phyloP scores from a whole-genome alignment of 2,888 invertebrate genomes.

The Drosophila nigritarsus region DNA sequence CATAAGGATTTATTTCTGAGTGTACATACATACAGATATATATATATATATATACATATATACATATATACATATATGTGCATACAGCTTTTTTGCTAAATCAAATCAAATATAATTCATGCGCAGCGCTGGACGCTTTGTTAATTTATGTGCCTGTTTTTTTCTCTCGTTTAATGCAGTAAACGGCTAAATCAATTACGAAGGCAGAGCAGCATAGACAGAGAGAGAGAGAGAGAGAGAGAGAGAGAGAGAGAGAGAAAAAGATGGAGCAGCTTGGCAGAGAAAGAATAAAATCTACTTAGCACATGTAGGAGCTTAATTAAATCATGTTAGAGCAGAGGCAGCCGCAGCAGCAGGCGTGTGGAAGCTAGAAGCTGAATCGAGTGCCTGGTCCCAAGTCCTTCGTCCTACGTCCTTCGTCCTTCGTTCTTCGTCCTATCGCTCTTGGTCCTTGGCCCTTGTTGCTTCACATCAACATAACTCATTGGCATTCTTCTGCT shows the following conservation, averaged over 20 bases:
- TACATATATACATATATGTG: constrained; percentile 40
- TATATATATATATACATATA: neutral
- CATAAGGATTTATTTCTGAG: neutral
- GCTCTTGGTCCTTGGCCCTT: constrained; percentile 36
- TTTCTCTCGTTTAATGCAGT: constrained; percentile 63
- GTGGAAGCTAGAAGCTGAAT: neutral
- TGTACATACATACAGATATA: neutral
- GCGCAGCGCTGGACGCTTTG: constrained; percentile 47
- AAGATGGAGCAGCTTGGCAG: constrained; percentile 30
- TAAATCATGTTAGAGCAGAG: constrained; percentile 68
- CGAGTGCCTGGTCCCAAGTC: constrained; percentile 19
- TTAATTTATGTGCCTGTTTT: constrained; percentile 47
- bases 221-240: neutral
- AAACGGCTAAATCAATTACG: constrained; percentile 76
- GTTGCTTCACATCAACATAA: constrained; percentile 52
- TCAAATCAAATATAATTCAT: constrained; percentile 71
- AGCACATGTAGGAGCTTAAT: constrained; percentile 78
- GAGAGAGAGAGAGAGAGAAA: neutral
- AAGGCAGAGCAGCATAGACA: constrained; percentile 16
- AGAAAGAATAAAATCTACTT: constrained; percentile 73
- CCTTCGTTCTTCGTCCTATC: constrained; percentile 5
- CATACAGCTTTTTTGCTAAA: constrained; percentile 39
- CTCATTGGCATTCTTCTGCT: constrained; percentile 36
- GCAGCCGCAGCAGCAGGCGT: constrained; percentile 5
- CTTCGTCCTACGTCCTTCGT: constrained; percentile 59